Evolutionary conservation across 2,888 invertebrate genomes (phyloP), one percentile per base, ranked within the genome.

Genomic region (Hydriomena furcata): DNA sequence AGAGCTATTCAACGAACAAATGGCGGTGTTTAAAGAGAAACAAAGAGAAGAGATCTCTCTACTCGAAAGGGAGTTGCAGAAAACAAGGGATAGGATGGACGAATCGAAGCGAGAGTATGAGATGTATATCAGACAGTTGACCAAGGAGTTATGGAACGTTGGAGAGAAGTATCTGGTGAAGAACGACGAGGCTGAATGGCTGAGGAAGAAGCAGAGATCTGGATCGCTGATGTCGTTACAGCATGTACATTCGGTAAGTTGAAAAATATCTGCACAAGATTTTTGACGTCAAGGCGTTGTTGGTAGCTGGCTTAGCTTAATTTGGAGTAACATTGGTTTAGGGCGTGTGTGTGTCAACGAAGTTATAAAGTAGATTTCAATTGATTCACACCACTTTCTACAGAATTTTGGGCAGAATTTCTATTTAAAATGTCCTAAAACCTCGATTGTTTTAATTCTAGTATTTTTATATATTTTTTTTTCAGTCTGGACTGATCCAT

Each of bases 1-100:
- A 71, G 88, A 92, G 75, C 73, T 93, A 6, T 94, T 93, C 68
- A 91, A 92, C 55, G 93, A 93, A 62, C 93, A 94, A 72, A 89
- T 94, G 51, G 63, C 76, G 1, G 82, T 90, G 43, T 76, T 91
- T 50, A 87, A 89, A 31, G 84, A 84, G 38, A 91, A 90, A 47
- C 90, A 88, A 41, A 86, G 89, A 23, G 92, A 92, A 44, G 93
- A 94, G 65, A 85, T 91, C n/a, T 60, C 65, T 0, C 11, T 76
- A 4, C 68, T 88, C 32, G 88, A 92, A 52, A 84, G 86, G 34
- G 82, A 93, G 46, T 78, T 92, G 52, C 71, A 80, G n/a, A 91
- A 87, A 31, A 91, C 92, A 11, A 84, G 91, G 34, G 89, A 91
- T n/a, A 92, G 92, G 36, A 61, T 87, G 52, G 76, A 75, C 41